A percentile compares a stretch with the other conserved stretches of the same genome.
These are phyloP conservation scores for Sceloporus tristichus DNA, from an alignment of 2,113 vertebrate species.

Conservation along the genomic window DNA sequence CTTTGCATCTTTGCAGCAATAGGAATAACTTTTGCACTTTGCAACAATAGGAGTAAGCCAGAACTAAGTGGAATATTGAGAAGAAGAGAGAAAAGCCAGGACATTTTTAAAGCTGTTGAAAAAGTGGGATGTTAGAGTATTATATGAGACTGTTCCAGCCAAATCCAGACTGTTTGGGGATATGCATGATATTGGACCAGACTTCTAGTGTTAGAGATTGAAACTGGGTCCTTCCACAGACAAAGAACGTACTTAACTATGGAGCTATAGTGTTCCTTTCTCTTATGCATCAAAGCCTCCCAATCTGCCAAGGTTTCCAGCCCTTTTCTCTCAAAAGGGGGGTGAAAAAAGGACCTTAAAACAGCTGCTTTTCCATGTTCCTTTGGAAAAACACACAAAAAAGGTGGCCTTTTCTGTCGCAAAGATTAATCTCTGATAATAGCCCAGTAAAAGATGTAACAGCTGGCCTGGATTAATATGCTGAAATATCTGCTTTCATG, in stretches of 20 bases:
- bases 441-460: conserved; percentile 74
- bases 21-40: too few species aligned
- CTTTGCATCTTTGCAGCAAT: too few species aligned
- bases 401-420: conserved; percentile 63
- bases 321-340: background rate
- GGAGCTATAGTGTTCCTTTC: background rate
- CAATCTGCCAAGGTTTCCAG: background rate
- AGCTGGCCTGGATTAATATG: conserved; percentile 83
- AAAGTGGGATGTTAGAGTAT: too few species aligned
- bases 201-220: background rate
- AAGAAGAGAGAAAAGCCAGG: too few species aligned
- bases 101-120: too few species aligned
- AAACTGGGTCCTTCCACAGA: background rate
- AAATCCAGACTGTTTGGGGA: too few species aligned
- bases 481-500: conserved; percentile 84
- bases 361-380: conserved; percentile 38
- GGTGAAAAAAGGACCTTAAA: conserved; percentile 31
- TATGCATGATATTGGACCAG: too few species aligned
- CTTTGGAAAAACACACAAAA: conserved; percentile 64
- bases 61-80: too few species aligned
- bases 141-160: too few species aligned
- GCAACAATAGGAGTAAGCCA: too few species aligned
- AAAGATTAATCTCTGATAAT: conserved; percentile 87
- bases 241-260: background rate
- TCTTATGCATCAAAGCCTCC: background rate